phyloP scores from a whole-genome alignment of 2,113 vertebrate genomes.

The Corvus hawaiiensis region DNA sequence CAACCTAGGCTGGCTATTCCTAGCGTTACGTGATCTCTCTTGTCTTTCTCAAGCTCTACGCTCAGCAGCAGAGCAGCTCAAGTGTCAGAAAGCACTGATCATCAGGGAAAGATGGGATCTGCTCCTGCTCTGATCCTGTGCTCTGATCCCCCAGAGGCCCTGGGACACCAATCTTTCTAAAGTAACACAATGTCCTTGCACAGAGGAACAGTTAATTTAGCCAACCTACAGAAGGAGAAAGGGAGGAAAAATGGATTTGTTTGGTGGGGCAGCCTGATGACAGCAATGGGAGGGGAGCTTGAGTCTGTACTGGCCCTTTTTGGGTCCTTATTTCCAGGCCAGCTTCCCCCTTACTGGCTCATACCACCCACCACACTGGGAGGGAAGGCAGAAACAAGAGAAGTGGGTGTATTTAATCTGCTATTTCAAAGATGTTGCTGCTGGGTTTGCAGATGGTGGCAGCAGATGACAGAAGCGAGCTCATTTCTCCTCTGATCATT shows the following conservation, averaged over 20 bases:
- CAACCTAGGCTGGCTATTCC: not conserved
- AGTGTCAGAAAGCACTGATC: not conserved
- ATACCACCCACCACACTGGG: not conserved
- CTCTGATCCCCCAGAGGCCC: not conserved
- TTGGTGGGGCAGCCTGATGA: not conserved
- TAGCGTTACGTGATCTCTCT: rapidly evolving
- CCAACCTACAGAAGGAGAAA: not conserved
- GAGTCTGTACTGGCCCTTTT: not conserved
- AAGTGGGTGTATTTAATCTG: constrained; percentile 1
- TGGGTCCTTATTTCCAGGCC: not conserved
- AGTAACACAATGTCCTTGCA: not conserved
- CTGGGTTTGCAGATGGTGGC: constrained; percentile 46
- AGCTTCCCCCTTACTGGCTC: not conserved
- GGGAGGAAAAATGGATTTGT: not conserved
- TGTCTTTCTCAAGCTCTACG: not conserved
- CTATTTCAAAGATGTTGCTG: constrained; percentile 13
- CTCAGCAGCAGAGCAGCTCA: not conserved
- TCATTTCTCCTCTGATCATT: not conserved
- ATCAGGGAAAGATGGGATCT: not conserved
- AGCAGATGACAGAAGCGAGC: constrained; percentile 42
- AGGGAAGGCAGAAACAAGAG: not conserved
- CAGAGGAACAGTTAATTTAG: not conserved
- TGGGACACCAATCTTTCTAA: not conserved
- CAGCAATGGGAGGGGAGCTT: not conserved
- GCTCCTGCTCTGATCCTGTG: not conserved